A percentile compares a stretch with the other conserved stretches of the same genome.
Evolutionary conservation across 37 sponge, comb jelly and placozoan species (phyloP).

Genomic region (Amphimedon queenslandica): DNA sequence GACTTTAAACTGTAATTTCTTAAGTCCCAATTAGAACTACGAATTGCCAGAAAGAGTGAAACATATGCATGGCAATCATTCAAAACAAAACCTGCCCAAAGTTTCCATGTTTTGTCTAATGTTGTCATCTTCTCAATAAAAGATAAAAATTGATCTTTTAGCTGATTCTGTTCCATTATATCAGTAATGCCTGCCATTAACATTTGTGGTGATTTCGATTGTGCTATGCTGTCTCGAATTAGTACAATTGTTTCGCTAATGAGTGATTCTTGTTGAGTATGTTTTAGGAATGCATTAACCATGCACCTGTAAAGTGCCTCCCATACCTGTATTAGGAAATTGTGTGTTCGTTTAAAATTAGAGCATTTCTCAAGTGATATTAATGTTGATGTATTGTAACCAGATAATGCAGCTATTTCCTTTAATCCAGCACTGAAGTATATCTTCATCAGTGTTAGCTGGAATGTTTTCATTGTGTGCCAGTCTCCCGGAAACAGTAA

Average conservation of each 20-base stretch:
- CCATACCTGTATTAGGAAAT: constrained; percentile 17
- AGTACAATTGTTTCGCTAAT: neutral
- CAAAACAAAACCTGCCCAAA: constrained; percentile 31
- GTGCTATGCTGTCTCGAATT: too few species aligned
- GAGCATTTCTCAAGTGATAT: neutral
- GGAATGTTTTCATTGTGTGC: constrained; percentile 8
- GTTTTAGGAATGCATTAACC: neutral
- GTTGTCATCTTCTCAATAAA: neutral
- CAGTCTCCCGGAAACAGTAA: constrained; percentile 22
- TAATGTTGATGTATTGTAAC: constrained; percentile 11
- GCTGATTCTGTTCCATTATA: neutral
- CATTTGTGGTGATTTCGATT: too few species aligned
- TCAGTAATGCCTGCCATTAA: neutral
- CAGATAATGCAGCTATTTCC: constrained; percentile 14
- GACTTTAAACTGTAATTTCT: constrained; percentile 25
- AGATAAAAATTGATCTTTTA: neutral
- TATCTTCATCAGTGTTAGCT: neutral
- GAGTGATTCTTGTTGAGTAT: neutral
- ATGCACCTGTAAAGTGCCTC: constrained; percentile 19
- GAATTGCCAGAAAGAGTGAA: constrained; percentile 21
- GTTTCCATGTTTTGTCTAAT: constrained; percentile 7
- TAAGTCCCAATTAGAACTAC: constrained; percentile 27
- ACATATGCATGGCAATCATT: constrained; percentile 12
- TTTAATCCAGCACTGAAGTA: constrained; percentile 35
- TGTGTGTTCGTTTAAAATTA: constrained; percentile 22